Conservation (phyloP, 1,140 invertebrate species). For the Acromyrmex echinatior region DNA sequence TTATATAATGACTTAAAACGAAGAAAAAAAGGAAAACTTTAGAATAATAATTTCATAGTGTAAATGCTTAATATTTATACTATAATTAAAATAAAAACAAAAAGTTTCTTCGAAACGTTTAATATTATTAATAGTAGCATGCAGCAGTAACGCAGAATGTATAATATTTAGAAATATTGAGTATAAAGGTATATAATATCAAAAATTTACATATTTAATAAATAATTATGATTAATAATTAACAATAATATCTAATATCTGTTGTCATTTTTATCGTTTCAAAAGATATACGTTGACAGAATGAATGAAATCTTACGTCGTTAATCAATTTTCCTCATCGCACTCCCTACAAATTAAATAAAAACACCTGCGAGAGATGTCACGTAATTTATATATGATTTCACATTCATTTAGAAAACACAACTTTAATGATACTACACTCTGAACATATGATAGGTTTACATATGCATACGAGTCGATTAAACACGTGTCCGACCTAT, state of each 20-base stretch:
- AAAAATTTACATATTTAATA: not conserved
- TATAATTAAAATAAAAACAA: not conserved
- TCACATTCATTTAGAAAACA: conserved; percentile 17
- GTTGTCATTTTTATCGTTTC: not conserved
- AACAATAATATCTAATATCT: not conserved
- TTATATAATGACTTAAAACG: conserved; percentile 34
- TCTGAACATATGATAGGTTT: conserved; percentile 7
- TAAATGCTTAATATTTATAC: not conserved
- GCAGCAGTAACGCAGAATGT: not conserved
- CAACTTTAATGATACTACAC: not conserved
- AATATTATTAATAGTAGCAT: conserved; percentile 9
- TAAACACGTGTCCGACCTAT: conserved; percentile 29
- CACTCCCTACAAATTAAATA: conserved; percentile 3
- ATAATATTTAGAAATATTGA: not conserved
- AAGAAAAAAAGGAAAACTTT: not conserved
- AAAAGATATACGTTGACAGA: not conserved
- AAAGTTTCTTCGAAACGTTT: not conserved
- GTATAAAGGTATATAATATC: not conserved
- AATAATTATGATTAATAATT: conserved; percentile 26
- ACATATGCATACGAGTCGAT: conserved; percentile 25
- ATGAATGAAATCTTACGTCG: not conserved
- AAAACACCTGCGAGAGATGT: not conserved
- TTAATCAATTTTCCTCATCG: not conserved
- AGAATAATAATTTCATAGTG: not conserved
- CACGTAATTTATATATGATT: not conserved